Evolutionary conservation across 2,113 vertebrate species (phyloP), one percentile per base, ranked within the genome.

Genomic region (Montifringilla adamsi): DNA sequence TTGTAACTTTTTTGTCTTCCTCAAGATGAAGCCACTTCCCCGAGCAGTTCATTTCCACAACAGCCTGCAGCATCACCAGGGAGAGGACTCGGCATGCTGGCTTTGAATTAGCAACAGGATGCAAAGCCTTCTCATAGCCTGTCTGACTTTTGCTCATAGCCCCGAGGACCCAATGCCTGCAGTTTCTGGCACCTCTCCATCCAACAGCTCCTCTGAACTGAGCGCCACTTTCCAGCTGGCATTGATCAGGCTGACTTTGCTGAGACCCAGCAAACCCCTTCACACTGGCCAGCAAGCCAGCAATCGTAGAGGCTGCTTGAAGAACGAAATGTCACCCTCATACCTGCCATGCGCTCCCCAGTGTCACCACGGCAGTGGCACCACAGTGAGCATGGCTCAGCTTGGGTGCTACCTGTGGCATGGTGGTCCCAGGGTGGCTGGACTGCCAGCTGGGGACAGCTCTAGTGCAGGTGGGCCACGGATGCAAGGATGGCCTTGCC

Each of bases 371-470:
- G 0, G 53, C 1, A 7, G 76, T 50, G 87, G 30, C 59, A 77
- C 27, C 0, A 0, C 24, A 16, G 43, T 0, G 0, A 64, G 22
- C 0, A 14, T 0, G 5, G 21, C 46, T 82, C 16, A 35, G n/a
- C 60, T 23, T 0, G 4, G 66, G 27, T 0, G 0, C 43, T 23
- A 66, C 62, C 69, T 35, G 35, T 1, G 7, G 37, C 44, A 35
- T 0, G 14, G 81, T 13, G 14, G 55, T 63, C 69, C 39, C 60
- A 21, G 35, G 14, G 17, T 15, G 13, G 50, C 15, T 62, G 69
- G 64, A 58, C 43, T 0, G 0, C 22, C 56, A 43, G 55, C 24
- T n/a, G 7, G 37, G 58, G 50, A 56, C 35, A 73, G 58, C 39
- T 26, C 50, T n/a, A 43, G 33, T 9, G 39, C 87, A 35, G 46